A percentile compares a stretch with the other conserved stretches of the same genome.
These are phyloP conservation scores for Chydorus sphaericus DNA, from an alignment of 2,888 invertebrate species.

Conservation along the genomic window DNA sequence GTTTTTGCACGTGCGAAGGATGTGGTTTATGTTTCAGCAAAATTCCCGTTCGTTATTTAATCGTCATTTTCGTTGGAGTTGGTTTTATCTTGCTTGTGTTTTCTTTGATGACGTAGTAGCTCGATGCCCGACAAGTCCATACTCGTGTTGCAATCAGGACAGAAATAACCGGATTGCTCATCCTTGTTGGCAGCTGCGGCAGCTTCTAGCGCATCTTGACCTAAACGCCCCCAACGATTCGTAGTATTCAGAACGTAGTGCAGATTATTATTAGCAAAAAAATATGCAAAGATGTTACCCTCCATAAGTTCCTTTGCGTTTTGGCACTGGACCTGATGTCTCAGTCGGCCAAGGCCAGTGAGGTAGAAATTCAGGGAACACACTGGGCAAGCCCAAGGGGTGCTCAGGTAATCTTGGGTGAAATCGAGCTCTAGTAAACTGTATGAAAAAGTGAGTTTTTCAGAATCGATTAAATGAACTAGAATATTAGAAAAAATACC, in stretches of 20 bases:
- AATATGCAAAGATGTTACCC: no score
- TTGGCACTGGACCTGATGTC: constrained; percentile 47
- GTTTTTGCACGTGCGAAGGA: background rate
- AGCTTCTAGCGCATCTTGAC: constrained; percentile 25
- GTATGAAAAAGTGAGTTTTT: constrained; percentile 2
- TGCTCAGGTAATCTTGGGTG: constrained; percentile 52
- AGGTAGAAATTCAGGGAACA: constrained; percentile 48
- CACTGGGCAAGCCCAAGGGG: constrained; percentile 57
- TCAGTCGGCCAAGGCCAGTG: constrained; percentile 52
- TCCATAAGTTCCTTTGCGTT: background rate
- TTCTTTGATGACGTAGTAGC: constrained; percentile 64
- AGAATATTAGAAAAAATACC: constrained; percentile 30
- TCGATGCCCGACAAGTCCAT: constrained; percentile 63
- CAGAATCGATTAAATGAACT: background rate
- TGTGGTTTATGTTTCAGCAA: background rate
- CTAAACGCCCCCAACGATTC: no score
- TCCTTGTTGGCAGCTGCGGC: constrained; percentile 18
- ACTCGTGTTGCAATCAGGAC: constrained; percentile 50
- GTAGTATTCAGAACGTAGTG: no score
- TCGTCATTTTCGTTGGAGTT: background rate
- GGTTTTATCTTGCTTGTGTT: constrained; percentile 12
- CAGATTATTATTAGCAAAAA: no score
- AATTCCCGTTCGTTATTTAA: background rate
- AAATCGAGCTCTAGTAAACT: constrained; percentile 22
- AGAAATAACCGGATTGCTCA: constrained; percentile 55